phyloP scores from a whole-genome alignment of 2,113 vertebrate species.

The Ahaetulla prasina region DNA sequence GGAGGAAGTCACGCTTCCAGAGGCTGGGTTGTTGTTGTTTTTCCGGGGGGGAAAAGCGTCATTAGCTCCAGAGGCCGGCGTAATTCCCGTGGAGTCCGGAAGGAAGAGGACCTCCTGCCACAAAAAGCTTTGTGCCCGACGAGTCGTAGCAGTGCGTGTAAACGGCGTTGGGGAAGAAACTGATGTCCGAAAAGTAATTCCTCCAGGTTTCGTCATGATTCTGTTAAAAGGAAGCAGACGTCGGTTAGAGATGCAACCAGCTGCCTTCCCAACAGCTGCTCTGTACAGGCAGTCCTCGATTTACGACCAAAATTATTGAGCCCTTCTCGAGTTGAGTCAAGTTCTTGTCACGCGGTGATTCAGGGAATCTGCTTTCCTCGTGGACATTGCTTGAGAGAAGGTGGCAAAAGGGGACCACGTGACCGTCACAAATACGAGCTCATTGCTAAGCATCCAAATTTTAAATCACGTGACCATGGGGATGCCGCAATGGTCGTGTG shows the following conservation, averaged over 20 bases:
- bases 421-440: too few species aligned
- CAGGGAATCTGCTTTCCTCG: too few species aligned
- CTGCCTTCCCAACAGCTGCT: background rate
- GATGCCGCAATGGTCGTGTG: too few species aligned
- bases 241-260: constrained; percentile 8
- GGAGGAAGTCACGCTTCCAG: constrained; percentile 56
- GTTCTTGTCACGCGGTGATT: too few species aligned
- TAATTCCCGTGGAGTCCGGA: constrained; percentile 98
- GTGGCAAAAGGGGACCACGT: too few species aligned
- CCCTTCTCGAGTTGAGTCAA: too few species aligned
- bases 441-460: too few species aligned
- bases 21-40: constrained; percentile 48
- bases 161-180: constrained; percentile 95
- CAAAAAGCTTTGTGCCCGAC: constrained; percentile 96
- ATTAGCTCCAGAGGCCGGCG: constrained; percentile 95
- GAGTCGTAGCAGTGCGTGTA: constrained; percentile 99
- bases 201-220: constrained; percentile 98
- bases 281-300: background rate
- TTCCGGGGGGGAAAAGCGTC: constrained; percentile 19
- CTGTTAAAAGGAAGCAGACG: constrained; percentile 65
- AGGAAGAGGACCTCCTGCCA: constrained; percentile 94
- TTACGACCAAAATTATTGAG: background rate
- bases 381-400: too few species aligned
- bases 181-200: constrained; percentile 97
- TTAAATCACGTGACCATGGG: too few species aligned